phyloP scores from a whole-genome alignment of 2,113 vertebrate species.

The Narcine bancroftii region DNA sequence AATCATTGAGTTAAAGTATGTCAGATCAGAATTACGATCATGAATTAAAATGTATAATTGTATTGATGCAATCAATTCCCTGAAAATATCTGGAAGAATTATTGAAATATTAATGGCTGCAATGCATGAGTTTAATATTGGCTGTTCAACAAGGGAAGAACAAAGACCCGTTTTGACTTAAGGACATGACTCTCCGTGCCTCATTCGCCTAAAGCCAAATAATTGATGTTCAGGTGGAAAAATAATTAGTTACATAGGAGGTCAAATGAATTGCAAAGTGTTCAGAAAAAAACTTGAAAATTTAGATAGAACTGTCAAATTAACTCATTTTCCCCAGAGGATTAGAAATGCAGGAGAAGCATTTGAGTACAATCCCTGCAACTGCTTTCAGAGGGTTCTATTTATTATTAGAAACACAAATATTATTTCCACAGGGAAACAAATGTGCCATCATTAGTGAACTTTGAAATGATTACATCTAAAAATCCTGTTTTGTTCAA shows the following conservation, averaged over 20 bases:
- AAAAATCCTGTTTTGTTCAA: background rate
- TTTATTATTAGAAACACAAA: constrained; percentile 46
- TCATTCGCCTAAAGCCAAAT: constrained; percentile 46
- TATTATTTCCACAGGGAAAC: constrained; percentile 39
- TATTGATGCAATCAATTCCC: background rate
- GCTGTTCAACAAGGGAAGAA: constrained; percentile 1
- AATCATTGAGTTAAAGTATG: background rate
- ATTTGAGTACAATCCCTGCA: constrained; percentile 47
- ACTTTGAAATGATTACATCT: background rate
- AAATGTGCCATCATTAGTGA: background rate
- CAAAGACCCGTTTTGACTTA: constrained; percentile 38
- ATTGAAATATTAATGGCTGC: constrained; percentile 11
- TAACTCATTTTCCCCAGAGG: constrained; percentile 47
- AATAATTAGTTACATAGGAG: constrained; percentile 50
- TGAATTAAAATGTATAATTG: background rate
- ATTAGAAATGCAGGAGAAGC: constrained; percentile 47
- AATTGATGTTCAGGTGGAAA: constrained; percentile 46
- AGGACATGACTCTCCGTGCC: constrained; percentile 36
- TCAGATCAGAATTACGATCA: background rate
- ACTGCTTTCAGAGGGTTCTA: constrained; percentile 35
- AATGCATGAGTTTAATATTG: background rate
- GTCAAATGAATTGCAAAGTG: constrained; percentile 41
- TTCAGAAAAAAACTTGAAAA: constrained; percentile 42
- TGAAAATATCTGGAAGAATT: background rate
- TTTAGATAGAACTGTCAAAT: constrained; percentile 48